These are phyloP conservation scores for Hydrozoanthus tunicans DNA, from an alignment of 64 coral and sea anemone genomes.

Conservation along the genomic window DNA sequence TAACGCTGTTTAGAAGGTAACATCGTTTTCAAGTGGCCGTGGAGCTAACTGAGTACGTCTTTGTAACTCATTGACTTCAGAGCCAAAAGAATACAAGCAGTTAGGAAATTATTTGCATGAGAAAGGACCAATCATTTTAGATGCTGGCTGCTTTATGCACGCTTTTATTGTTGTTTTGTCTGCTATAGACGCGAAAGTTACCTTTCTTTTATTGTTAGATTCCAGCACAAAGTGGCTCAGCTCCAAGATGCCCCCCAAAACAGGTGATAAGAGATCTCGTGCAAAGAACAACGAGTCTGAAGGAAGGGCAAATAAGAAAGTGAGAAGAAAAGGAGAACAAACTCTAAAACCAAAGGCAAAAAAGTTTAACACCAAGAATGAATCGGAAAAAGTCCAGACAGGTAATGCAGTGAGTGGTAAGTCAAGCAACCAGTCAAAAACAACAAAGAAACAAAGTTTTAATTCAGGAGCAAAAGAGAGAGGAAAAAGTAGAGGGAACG, in stretches of 20 bases:
- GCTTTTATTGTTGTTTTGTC: neutral
- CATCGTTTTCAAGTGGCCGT: neutral
- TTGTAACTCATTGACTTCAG: too few species aligned
- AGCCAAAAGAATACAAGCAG: too few species aligned
- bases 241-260: neutral
- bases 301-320: constrained; percentile 5
- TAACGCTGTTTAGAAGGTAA: neutral
- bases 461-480: neutral
- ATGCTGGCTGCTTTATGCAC: neutral
- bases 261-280: constrained; percentile 1
- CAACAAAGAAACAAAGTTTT: constrained; percentile 20
- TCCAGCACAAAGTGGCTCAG: neutral
- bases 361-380: neutral
- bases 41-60: too few species aligned
- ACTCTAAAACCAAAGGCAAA: constrained; percentile 14
- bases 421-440: neutral
- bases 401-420: neutral
- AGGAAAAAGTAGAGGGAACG: neutral
- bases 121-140: neutral
- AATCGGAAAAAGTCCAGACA: neutral
- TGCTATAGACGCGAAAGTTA: neutral
- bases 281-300: constrained; percentile 32
- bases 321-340: constrained; percentile 55
- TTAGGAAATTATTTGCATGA: neutral
- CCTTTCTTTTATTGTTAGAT: neutral